A percentile compares a stretch with the other conserved stretches of the same genome.
These are phyloP conservation scores for Saccopteryx bilineata DNA, from an alignment of 2,113 vertebrate genomes.

Conservation along the genomic window DNA sequence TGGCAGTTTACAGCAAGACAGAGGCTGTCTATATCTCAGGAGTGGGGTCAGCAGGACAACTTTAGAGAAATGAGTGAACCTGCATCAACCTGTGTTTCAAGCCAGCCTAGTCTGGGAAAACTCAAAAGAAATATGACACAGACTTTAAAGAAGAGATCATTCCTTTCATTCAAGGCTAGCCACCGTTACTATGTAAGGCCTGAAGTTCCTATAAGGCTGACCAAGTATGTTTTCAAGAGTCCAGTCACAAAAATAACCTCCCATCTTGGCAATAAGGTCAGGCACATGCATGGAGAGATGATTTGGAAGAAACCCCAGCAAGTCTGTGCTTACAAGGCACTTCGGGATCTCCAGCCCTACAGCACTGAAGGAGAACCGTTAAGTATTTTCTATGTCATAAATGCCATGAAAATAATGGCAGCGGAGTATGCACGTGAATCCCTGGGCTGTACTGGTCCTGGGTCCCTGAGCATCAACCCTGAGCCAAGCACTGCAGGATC, in stretches of 20 bases:
- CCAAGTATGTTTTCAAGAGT: neutral
- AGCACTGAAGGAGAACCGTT: neutral
- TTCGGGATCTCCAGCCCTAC: neutral
- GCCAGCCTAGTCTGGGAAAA: neutral
- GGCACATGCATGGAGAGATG: accelerated
- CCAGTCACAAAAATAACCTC: neutral
- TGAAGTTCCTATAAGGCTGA: neutral
- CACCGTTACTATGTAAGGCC: neutral
- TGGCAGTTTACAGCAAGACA: no score
- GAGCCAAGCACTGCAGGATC: neutral
- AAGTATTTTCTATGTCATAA: neutral
- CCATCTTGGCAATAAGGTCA: neutral
- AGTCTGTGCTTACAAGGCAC: neutral
- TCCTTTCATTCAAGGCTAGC: neutral
- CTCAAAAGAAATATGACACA: neutral
- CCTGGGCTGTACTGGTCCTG: neutral
- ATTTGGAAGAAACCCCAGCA: neutral
- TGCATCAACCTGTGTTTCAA: neutral
- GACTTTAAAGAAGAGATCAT: neutral
- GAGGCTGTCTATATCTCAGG: no score
- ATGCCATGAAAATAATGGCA: no score
- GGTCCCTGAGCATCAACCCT: neutral
- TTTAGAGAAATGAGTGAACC: no score
- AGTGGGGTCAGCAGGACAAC: no score
- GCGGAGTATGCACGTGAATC: accelerated